Conservation (phyloP, 2,113 vertebrate genomes). For the Etheostoma spectabile region DNA sequence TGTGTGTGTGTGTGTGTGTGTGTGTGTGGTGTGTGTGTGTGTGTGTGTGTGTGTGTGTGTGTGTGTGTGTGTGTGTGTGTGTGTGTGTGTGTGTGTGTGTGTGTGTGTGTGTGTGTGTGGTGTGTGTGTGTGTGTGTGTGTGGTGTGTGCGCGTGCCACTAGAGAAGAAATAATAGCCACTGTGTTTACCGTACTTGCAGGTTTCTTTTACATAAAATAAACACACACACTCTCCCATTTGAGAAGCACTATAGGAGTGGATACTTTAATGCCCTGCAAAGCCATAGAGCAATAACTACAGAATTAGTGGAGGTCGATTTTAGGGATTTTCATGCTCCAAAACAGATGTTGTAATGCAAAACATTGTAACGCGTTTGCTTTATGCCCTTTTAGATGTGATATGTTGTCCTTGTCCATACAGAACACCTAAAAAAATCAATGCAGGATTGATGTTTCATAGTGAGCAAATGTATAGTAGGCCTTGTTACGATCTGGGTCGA, state of each 20-base stretch:
- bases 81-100: constrained; percentile 34
- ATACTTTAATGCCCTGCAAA: background rate
- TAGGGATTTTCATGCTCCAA: background rate
- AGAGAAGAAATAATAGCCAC: constrained; percentile 43
- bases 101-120: constrained; percentile 35
- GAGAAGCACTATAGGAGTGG: background rate
- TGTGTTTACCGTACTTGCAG: constrained; percentile 43
- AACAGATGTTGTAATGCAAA: background rate
- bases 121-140: too few species aligned
- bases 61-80: constrained; percentile 28
- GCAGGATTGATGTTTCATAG: background rate
- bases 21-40: constrained; percentile 41
- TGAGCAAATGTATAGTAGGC: background rate
- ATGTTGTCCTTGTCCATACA: background rate
- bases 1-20: constrained; percentile 29
- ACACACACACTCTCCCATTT: constrained; percentile 22
- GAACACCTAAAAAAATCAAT: background rate
- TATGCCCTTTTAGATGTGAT: background rate
- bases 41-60: constrained; percentile 43
- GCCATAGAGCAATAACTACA: background rate
- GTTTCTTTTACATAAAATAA: constrained; percentile 8
- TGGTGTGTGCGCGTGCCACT: constrained; percentile 29
- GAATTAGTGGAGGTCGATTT: background rate
- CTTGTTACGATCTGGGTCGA: too few species aligned
- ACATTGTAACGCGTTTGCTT: background rate